Evolutionary conservation across 2,888 invertebrate species (phyloP), one percentile per base, ranked within the genome.

Genomic region (Drosophila meridionalis): DNA sequence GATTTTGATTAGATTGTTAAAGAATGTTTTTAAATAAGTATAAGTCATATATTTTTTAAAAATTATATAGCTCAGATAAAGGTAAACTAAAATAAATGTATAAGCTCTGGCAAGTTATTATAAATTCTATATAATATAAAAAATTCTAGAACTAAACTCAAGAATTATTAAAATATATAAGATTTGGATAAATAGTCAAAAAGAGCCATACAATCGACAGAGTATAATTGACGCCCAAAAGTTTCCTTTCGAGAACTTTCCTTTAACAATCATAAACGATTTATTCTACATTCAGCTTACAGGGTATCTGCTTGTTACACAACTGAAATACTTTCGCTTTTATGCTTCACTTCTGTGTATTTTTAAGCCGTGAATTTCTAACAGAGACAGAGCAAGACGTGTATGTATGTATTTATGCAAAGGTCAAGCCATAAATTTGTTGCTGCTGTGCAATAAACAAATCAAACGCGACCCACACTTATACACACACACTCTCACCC

Each of bases 361-460:
- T 59, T 26, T 20, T 3, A 57, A 34, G 57, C 26, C 26, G 32
- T 14, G 32, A 26, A 45, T 32, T 32, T 58, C 32, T 20, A 38
- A n/a, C 26, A 47, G 14, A 40, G 14, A 26, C 20, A 20, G 14
- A 32, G 20, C 20, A 20, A 20, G 20, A 20, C 20, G 1, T n/a
- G 53, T 48, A 30, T 3, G 12, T 36, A 53, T 50, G 32, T 36
- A 43, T 66, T 67, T 56, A 67, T 60, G 57, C 60, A 78, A 76
- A 78, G 89, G 89, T 87, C 78, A 69, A 50, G 34, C 47, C 66
- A 75, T 88, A 88, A 85, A 85, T 61, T 64, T 60, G 26, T 64
- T 57, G 20, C 34, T 40, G 28, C 56, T 26, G 48, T 20, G 43
- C 52, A 34, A 62, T 50, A 63, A 20, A 60, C 36, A 71, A 65